phyloP scores from a whole-genome alignment of 1,140 invertebrate species.

The Drosophila arawakana region DNA sequence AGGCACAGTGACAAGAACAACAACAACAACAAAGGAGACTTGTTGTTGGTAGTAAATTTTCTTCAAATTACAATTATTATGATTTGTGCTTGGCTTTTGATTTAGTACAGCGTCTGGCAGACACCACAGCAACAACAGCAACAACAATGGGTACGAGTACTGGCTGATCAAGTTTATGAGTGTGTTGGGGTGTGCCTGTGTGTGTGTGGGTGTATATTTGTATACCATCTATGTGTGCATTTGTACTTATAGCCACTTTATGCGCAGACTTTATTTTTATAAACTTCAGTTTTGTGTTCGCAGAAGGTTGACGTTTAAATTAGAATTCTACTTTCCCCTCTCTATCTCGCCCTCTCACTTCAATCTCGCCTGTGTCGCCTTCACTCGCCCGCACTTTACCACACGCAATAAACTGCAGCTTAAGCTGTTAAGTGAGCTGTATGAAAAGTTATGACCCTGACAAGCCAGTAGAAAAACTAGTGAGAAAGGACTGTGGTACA shows the following conservation, averaged over 20 bases:
- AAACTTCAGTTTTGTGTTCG: slow-evolving; percentile 40
- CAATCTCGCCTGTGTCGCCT: not conserved
- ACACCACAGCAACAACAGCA: slow-evolving; percentile 17
- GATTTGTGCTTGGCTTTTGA: slow-evolving; percentile 80
- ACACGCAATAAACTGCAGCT: slow-evolving; percentile 54
- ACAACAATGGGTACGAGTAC: not conserved
- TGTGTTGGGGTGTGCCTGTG: not conserved
- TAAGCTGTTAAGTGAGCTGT: slow-evolving; percentile 52
- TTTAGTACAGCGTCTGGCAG: slow-evolving; percentile 70
- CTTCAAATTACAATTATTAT: slow-evolving; percentile 84
- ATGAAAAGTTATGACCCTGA: slow-evolving; percentile 45
- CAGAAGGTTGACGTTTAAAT: slow-evolving; percentile 44
- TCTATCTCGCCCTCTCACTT: slow-evolving; percentile 5
- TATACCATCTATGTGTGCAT: slow-evolving; percentile 12
- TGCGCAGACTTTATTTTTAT: slow-evolving; percentile 71
- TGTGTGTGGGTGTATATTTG: slow-evolving; percentile 14
- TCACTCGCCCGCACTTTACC: not conserved
- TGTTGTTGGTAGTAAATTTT: slow-evolving; percentile 80
- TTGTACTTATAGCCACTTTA: slow-evolving; percentile 58
- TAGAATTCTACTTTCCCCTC: slow-evolving; percentile 27
- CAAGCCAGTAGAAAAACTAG: not conserved
- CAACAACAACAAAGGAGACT: slow-evolving; percentile 17
- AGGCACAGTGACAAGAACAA: slow-evolving; percentile 48
- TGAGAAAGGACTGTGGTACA: not conserved
- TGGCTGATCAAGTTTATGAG: not conserved